These are phyloP conservation scores for Diadumene lineata DNA, from an alignment of 92 coral and sea anemone species.

Conservation along the genomic window DNA sequence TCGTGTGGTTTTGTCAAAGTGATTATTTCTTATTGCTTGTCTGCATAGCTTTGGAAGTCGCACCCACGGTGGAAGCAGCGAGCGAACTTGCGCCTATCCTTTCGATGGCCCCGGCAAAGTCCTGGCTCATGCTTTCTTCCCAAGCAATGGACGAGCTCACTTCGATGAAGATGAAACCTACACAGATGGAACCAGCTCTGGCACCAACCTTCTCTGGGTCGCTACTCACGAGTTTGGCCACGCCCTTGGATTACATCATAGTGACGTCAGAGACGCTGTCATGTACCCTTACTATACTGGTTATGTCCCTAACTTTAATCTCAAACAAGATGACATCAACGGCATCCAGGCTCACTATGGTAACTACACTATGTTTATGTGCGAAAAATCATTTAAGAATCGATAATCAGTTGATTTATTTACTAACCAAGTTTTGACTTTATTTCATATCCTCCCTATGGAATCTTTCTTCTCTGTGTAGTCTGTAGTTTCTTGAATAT, in stretches of 20 bases:
- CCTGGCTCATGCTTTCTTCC: slow-evolving; percentile 84
- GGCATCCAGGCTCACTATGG: slow-evolving; percentile 81
- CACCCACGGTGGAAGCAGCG: slow-evolving; percentile 54
- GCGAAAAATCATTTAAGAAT: not conserved
- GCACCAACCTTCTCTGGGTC: slow-evolving; percentile 81
- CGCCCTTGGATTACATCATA: slow-evolving; percentile 72
- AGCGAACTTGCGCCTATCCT: slow-evolving; percentile 44
- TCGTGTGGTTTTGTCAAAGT: too few species aligned
- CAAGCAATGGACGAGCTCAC: slow-evolving; percentile 80
- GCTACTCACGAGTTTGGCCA: slow-evolving; percentile 95
- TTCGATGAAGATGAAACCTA: slow-evolving; percentile 81
- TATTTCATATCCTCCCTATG: too few species aligned
- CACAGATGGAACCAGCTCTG: slow-evolving; percentile 61
- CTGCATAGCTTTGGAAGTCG: slow-evolving; percentile 57
- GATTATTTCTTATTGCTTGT: too few species aligned
- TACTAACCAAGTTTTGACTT: not conserved
- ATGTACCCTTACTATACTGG: slow-evolving; percentile 88
- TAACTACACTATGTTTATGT: not conserved
- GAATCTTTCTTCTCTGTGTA: too few species aligned
- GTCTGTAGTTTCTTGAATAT: too few species aligned
- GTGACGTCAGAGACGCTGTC: slow-evolving; percentile 77
- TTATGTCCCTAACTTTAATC: slow-evolving; percentile 59
- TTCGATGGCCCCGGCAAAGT: slow-evolving; percentile 85
- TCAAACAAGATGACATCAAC: slow-evolving; percentile 63
- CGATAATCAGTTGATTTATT: too few species aligned